Base-by-base conservation (phyloP, 2,888 invertebrate genomes). In the Drosophila falleni region DNA sequence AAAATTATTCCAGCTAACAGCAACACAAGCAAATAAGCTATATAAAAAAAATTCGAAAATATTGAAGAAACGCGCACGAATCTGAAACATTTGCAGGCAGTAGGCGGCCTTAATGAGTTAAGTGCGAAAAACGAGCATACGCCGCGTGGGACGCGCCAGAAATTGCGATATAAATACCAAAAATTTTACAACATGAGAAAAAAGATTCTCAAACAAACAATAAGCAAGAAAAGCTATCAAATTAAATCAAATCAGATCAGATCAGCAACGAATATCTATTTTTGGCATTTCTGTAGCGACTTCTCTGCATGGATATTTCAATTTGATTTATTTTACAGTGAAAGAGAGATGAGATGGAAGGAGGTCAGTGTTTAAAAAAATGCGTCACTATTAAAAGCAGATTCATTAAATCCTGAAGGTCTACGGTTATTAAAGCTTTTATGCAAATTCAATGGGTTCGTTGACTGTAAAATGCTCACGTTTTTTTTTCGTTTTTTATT, bases 101-200 rank as follows among this genome's bases (percentile, higher is more conserved):
- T 70, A 56, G 70, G 60, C 63, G 72, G 68, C 66, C 59, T 76
- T 80, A 89, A 81, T 81, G 87, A 78, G 80, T 74, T 76, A 79
- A 76, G 87, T 87, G 89, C 74, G 85, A 87, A 87, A 85, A 82
- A 89, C 80, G 69, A 62, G 74, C 72, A 78, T 74, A 76, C 77
- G 76, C 70, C 73, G 71, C 73, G 77, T 78, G 72, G 71, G 76
- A 33, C 58, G 74, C 53, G 13, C 61, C 61, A 16, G 47, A 51
- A 50, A 73, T 81, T 72, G 73, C 69, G 68, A 71, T 82, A 80
- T 73, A 86, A 80, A 82, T 78, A 80, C 41, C 56, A 42, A 54
- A 54, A 58, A 78, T 66, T 72, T 84, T 87, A 83, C 79, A 84
- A 58, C 68, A 31, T 15, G 31, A n/a, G 31, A 31, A 47, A 49